Evolutionary conservation across 2,797 vertebrate genomes (phyloP).

Genomic region (Sphaeramia orbicularis): DNA sequence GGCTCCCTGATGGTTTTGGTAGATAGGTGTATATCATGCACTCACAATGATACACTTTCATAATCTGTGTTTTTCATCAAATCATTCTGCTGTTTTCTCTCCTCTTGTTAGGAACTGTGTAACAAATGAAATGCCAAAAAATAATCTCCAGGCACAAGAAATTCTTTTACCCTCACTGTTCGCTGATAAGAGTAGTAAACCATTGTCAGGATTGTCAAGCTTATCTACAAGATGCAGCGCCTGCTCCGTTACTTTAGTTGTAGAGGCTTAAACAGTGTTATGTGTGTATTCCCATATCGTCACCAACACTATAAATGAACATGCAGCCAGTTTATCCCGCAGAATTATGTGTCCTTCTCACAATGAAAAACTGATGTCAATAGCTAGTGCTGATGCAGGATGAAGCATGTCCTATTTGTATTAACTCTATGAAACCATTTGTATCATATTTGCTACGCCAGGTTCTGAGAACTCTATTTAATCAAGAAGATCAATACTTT

Average conservation of each 20-base stretch:
- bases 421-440: too few relatives aligned
- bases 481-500: too few relatives aligned
- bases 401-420: too few relatives aligned
- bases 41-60: conserved; percentile 13
- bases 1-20: not conserved
- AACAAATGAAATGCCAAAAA: conserved; percentile 31
- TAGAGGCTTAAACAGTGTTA: conserved; percentile 19
- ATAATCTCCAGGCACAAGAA: conserved; percentile 9
- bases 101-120: conserved; percentile 25
- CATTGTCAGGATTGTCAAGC: conserved; percentile 24
- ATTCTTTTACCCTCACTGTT: not conserved
- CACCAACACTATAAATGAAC: conserved; percentile 18
- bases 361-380: too few relatives aligned
- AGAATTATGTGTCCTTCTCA: not conserved
- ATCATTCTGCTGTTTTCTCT: conserved; percentile 23
- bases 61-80: conserved; percentile 24
- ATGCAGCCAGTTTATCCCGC: not conserved
- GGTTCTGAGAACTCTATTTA: too few relatives aligned
- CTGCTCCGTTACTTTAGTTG: conserved; percentile 10
- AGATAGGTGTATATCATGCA: not conserved
- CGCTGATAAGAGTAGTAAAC: conserved; percentile 54
- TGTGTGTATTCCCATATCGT: conserved; percentile 39
- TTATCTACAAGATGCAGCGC: conserved; percentile 26
- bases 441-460: too few relatives aligned
- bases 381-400: not conserved